These are phyloP conservation scores for Scarus forsteni DNA, from an alignment of 2,797 vertebrate species.

Conservation along the genomic window DNA sequence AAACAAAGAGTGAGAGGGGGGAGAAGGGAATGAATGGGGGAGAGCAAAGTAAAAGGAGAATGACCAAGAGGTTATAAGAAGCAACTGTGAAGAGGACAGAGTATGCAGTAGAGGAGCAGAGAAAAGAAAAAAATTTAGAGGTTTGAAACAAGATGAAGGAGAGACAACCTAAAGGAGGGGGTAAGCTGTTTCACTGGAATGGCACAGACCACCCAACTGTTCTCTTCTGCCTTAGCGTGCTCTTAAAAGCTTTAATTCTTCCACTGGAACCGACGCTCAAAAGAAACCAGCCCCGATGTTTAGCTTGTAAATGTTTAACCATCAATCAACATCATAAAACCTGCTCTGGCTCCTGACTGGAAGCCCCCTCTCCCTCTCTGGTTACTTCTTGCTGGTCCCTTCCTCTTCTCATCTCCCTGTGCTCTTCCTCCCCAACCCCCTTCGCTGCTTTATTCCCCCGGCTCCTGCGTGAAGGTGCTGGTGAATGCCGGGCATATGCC, in stretches of 20 bases:
- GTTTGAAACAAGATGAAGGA: constrained; percentile 18
- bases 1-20: constrained; percentile 40
- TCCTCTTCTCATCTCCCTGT: constrained; percentile 47
- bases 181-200: neutral
- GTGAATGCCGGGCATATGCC: constrained; percentile 80
- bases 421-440: constrained; percentile 44
- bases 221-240: constrained; percentile 32
- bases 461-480: constrained; percentile 34
- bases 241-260: constrained; percentile 67
- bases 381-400: constrained; percentile 44
- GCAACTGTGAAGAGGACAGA: constrained; percentile 13
- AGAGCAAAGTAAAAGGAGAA: neutral
- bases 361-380: constrained; percentile 26
- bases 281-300: constrained; percentile 69
- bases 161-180: constrained; percentile 10
- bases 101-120: neutral
- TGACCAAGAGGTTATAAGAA: constrained; percentile 36
- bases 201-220: constrained; percentile 65
- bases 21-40: constrained; percentile 1
- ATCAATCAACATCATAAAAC: constrained; percentile 83
- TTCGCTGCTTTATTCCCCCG: constrained; percentile 42
- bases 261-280: constrained; percentile 63
- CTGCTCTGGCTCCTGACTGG: constrained; percentile 60
- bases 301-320: constrained; percentile 84
- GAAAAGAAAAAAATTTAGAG: constrained; percentile 1